Percentiles rank a stretch among this genome's conserved stretches.
phyloP scores from a whole-genome alignment of 30 jellyfish, hydroid and myxozoan genomes.

The Pelagia noctiluca region DNA sequence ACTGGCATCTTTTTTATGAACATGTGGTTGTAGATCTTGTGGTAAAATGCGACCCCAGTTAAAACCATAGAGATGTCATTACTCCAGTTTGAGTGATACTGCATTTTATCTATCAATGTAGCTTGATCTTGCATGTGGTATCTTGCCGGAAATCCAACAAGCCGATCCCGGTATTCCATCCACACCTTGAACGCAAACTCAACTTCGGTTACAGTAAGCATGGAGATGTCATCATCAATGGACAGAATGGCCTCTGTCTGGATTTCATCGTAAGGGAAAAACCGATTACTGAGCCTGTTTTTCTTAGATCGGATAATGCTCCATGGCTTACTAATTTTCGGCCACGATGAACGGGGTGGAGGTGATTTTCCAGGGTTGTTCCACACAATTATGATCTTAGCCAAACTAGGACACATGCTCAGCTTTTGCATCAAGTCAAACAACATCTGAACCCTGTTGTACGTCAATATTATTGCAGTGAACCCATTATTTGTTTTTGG shows the following conservation, averaged over 20 bases:
- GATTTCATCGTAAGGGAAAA: slow-evolving; percentile 89
- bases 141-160: slow-evolving; percentile 97
- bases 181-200: slow-evolving; percentile 95
- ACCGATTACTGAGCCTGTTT: slow-evolving; percentile 86
- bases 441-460: slow-evolving; percentile 86
- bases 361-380: slow-evolving; percentile 77
- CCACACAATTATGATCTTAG: slow-evolving; percentile 87
- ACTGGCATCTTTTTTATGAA: slow-evolving; percentile 84
- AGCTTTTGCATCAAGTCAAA: slow-evolving; percentile 69
- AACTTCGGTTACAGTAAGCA: slow-evolving; percentile 86
- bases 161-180: slow-evolving; percentile 89
- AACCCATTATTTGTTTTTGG: slow-evolving; percentile 75
- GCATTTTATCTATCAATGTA: slow-evolving; percentile 25
- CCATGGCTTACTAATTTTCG: slow-evolving; percentile 73
- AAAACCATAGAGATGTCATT: slow-evolving; percentile 93
- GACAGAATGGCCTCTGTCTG: slow-evolving; percentile 95
- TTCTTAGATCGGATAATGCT: slow-evolving; percentile 54
- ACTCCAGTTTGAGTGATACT: slow-evolving; percentile 94
- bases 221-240: slow-evolving; percentile 93
- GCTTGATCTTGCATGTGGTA: slow-evolving; percentile 37
- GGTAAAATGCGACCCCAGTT: slow-evolving; percentile 97
- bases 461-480: slow-evolving; percentile 90
- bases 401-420: slow-evolving; percentile 81
- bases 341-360: slow-evolving; percentile 66
- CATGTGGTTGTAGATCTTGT: slow-evolving; percentile 80